Conservation (phyloP, 2,797 vertebrate species). For the Hipposideros larvatus region DNA sequence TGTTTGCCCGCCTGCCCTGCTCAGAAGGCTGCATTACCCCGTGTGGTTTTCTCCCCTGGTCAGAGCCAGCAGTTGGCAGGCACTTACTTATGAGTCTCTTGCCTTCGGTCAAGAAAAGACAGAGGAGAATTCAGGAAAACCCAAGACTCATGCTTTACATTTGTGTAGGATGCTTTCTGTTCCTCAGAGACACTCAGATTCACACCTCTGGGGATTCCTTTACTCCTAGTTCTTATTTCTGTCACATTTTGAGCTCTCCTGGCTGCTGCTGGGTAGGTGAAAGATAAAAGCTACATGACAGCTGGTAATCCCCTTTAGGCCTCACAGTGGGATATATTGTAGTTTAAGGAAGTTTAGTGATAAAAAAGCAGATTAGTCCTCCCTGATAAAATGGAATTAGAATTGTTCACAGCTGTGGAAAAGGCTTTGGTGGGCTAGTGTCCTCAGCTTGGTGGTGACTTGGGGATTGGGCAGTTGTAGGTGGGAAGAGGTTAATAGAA, state of each 20-base stretch:
- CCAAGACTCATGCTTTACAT: constrained; percentile 48
- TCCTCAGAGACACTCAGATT: constrained; percentile 19
- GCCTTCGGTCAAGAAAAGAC: constrained; percentile 53
- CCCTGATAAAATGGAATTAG: neutral
- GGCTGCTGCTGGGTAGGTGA: constrained; percentile 53
- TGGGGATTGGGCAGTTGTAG: neutral
- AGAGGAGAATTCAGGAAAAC: constrained; percentile 61
- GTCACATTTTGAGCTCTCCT: constrained; percentile 54
- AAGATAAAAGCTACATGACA: constrained; percentile 64
- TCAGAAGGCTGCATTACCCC: neutral
- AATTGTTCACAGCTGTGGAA: neutral
- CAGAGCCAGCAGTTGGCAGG: constrained; percentile 14
- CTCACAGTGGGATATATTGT: neutral
- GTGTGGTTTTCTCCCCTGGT: constrained; percentile 41
- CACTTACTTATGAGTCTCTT: neutral
- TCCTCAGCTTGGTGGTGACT: neutral
- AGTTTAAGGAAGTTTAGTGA: constrained; percentile 39
- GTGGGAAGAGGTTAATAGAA: neutral
- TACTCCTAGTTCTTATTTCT: constrained; percentile 59
- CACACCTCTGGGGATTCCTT: constrained; percentile 64
- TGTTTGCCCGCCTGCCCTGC: neutral
- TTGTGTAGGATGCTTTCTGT: constrained; percentile 53
- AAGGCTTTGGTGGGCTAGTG: neutral
- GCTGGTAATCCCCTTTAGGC: constrained; percentile 66
- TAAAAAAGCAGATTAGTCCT: constrained; percentile 57